Percentiles rank a stretch among this genome's conserved stretches.
phyloP scores from a whole-genome alignment of 2,113 vertebrate species.

The Cavia porcellus region DNA sequence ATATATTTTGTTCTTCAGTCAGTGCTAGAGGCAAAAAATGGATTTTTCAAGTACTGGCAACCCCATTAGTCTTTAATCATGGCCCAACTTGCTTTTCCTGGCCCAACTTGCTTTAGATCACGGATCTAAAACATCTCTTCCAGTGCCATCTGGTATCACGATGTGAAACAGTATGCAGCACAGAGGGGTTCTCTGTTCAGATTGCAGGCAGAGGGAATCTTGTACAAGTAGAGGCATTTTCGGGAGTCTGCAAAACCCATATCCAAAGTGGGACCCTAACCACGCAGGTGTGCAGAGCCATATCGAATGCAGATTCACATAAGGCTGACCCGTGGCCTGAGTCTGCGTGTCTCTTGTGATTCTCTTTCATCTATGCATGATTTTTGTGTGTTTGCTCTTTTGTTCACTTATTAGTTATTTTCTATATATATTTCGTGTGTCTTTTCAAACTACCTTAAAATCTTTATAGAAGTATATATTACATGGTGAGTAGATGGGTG shows the following conservation, averaged over 20 bases:
- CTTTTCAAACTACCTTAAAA: neutral
- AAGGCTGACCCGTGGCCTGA: accelerated
- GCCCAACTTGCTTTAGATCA: neutral
- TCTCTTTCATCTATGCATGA: neutral
- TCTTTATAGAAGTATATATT: neutral
- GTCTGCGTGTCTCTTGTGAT: accelerated
- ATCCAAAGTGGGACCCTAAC: accelerated
- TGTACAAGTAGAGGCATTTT: no score
- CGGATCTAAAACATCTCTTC: neutral
- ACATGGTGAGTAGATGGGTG: accelerated
- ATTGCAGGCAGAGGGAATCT: neutral
- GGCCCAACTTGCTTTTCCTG: accelerated
- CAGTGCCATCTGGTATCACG: neutral
- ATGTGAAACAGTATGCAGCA: no score
- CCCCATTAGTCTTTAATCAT: slow-evolving; percentile 41
- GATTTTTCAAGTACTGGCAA: neutral
- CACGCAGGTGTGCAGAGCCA: accelerated
- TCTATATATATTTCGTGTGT: accelerated
- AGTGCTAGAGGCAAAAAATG: neutral
- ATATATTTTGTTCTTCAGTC: slow-evolving; percentile 60
- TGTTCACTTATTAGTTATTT: neutral
- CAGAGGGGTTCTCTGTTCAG: neutral
- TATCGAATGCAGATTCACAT: accelerated
- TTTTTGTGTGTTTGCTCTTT: neutral
- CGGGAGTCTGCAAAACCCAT: neutral